Conservation (phyloP, 2,888 invertebrate genomes). For the Strigamia maritima region DNA sequence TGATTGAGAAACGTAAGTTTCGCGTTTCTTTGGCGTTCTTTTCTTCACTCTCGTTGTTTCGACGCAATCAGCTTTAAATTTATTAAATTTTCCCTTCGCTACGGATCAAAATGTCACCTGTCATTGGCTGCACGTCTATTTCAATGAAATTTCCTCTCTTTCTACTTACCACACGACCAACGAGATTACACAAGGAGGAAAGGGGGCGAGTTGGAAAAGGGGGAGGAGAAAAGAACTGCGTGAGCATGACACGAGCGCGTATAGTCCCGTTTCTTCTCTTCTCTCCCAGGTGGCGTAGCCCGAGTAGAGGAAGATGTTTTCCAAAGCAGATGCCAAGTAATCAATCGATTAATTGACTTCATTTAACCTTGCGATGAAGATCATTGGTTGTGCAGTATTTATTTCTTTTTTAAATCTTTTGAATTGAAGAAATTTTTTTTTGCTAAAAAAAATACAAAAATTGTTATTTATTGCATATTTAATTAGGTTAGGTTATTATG, state of each 20-base stretch:
- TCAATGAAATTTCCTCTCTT: constrained; percentile 23
- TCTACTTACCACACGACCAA: constrained; percentile 20
- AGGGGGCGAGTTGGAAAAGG: background rate
- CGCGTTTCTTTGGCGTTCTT: constrained; percentile 1
- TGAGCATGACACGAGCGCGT: constrained; percentile 9
- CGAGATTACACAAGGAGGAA: constrained; percentile 7
- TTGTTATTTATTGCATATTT: background rate
- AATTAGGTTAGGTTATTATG: background rate
- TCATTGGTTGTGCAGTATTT: background rate
- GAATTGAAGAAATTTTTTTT: background rate
- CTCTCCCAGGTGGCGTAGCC: constrained; percentile 5
- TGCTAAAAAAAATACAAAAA: background rate
- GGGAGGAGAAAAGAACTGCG: constrained; percentile 5
- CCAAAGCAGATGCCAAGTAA: constrained; percentile 8
- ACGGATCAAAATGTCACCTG: constrained; percentile 35
- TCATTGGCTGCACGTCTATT: constrained; percentile 29
- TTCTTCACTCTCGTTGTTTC: constrained; percentile 27
- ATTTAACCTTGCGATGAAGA: background rate
- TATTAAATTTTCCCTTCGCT: constrained; percentile 35
- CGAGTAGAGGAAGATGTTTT: background rate
- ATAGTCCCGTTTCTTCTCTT: background rate
- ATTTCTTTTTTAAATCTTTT: no score
- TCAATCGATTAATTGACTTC: constrained; percentile 23
- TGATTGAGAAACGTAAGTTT: background rate
- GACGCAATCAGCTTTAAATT: constrained; percentile 35